Conservation (phyloP, 1,140 invertebrate species). For the Babylonia areolata region DNA sequence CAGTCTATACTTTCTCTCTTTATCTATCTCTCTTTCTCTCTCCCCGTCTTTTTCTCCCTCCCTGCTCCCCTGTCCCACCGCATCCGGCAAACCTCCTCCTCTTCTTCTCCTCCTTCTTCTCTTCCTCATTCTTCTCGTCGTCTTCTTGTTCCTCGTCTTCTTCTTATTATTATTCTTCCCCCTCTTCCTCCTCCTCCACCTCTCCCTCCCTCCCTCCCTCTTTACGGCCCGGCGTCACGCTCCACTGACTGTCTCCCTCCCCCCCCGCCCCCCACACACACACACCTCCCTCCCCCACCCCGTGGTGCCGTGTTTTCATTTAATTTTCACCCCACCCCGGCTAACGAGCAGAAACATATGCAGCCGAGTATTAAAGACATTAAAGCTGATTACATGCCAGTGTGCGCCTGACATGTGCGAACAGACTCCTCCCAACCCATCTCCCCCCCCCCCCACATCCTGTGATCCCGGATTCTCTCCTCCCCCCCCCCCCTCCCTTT, state of each 20-base stretch:
- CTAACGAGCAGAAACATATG: constrained; percentile 30
- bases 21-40: too few relatives aligned
- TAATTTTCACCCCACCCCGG: constrained; percentile 12
- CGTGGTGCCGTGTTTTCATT: constrained; percentile 24
- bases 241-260: neutral
- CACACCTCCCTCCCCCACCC: neutral
- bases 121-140: neutral
- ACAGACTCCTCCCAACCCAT: too few relatives aligned
- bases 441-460: too few relatives aligned
- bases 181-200: too few relatives aligned
- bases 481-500: too few relatives aligned
- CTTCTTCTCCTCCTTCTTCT: neutral
- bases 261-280: neutral
- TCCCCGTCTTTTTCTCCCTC: too few relatives aligned
- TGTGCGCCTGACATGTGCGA: neutral
- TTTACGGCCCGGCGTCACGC: neutral
- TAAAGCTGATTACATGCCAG: constrained; percentile 25
- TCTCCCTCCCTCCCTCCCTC: neutral
- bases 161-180: neutral
- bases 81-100: neutral
- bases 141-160: neutral
- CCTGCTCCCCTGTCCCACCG: neutral
- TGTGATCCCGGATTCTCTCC: too few relatives aligned
- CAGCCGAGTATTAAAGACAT: constrained; percentile 31
- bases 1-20: neutral